Evolutionary conservation across 2,113 vertebrate species (phyloP).

Genomic region (Peucedramus taeniatus): DNA sequence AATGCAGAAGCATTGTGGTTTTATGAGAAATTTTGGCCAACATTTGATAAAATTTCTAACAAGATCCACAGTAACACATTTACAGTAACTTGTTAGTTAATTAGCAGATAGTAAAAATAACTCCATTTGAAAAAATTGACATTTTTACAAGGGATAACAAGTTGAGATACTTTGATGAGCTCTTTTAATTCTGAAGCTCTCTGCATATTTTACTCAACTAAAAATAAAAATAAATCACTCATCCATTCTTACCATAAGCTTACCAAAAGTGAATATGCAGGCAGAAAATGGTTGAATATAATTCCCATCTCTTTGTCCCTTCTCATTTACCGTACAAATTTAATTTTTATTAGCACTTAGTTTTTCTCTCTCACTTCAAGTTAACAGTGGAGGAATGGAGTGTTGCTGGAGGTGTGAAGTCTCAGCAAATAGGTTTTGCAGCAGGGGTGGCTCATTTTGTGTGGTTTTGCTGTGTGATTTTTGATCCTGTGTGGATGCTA

Average conservation of each 20-base stretch:
- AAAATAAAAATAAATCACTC: background rate
- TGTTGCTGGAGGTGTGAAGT: background rate
- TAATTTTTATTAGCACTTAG: background rate
- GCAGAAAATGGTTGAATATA: background rate
- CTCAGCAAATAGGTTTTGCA: background rate
- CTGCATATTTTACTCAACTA: background rate
- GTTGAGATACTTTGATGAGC: background rate
- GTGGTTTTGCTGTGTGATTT: background rate
- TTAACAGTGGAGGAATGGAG: background rate
- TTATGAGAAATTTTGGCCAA: background rate
- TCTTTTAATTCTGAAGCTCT: background rate
- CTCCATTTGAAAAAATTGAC: background rate
- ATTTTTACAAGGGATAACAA: background rate
- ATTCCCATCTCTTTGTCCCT: background rate
- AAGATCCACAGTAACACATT: background rate
- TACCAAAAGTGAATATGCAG: background rate
- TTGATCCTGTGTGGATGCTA: background rate
- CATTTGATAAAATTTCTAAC: background rate
- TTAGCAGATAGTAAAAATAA: background rate
- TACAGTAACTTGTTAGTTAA: background rate
- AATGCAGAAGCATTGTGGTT: background rate
- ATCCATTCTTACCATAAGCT: background rate
- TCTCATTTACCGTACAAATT: background rate
- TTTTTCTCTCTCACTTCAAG: background rate
- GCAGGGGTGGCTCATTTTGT: background rate